Conservation (phyloP, 1,140 invertebrate genomes). For the Laodelphax striatellus region DNA sequence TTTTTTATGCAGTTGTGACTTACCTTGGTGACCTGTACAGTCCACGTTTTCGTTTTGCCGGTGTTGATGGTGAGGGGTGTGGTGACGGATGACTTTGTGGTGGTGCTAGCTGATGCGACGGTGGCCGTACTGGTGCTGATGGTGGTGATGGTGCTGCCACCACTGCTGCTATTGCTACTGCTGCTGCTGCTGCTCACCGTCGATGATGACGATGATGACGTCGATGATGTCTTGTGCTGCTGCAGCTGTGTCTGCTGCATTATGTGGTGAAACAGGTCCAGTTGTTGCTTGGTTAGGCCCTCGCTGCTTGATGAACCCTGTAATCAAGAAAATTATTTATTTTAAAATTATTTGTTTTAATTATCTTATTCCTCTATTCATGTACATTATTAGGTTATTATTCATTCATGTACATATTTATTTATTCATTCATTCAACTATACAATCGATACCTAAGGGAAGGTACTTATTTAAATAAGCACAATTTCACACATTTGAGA, state of each 20-base stretch:
- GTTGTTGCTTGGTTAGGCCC: slow-evolving; percentile 55
- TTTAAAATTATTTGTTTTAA: no score
- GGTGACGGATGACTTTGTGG: slow-evolving; percentile 8
- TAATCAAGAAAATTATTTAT: background rate
- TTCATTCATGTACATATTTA: no score
- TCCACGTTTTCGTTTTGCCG: slow-evolving; percentile 21
- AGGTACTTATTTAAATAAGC: no score
- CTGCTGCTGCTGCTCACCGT: slow-evolving; percentile 15
- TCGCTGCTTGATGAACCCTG: slow-evolving; percentile 36
- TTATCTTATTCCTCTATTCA: no score
- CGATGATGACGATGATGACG: slow-evolving; percentile 18
- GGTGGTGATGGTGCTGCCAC: slow-evolving; percentile 7
- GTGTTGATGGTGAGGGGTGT: slow-evolving; percentile 9
- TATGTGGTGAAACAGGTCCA: slow-evolving; percentile 64
- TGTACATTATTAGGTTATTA: no score
- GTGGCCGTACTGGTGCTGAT: slow-evolving; percentile 11
- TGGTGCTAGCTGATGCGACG: slow-evolving; percentile 7
- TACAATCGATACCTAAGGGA: no score
- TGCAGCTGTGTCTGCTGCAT: slow-evolving; percentile 54
- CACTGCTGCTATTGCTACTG: slow-evolving; percentile 9
- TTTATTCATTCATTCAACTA: no score
- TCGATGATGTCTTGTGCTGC: slow-evolving; percentile 23
- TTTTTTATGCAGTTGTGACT: no score
- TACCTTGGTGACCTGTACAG: slow-evolving; percentile 17
- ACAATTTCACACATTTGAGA: no score